Evolutionary conservation across 2,888 invertebrate species (phyloP).

Genomic region (Dicranocentrus wangi): DNA sequence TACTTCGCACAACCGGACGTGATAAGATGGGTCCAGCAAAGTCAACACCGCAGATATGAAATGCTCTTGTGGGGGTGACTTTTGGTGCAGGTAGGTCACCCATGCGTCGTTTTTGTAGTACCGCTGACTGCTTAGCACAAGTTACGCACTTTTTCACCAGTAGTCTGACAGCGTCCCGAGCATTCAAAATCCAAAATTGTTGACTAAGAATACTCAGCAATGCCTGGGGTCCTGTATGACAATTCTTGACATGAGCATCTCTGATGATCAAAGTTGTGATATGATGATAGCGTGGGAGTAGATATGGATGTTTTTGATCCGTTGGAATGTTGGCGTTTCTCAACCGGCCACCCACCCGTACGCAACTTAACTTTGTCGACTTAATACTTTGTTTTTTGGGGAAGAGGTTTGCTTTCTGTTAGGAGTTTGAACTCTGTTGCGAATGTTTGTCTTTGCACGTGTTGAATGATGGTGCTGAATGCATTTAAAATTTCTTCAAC

Average conservation of each 20-base stretch:
- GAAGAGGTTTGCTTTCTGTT: background rate
- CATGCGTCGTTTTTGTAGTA: slow-evolving; percentile 70
- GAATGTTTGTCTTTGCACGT: slow-evolving; percentile 8
- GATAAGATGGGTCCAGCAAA: slow-evolving; percentile 29
- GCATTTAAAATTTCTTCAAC: background rate
- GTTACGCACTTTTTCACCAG: background rate
- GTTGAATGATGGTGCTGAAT: background rate
- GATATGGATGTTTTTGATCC: slow-evolving; percentile 63
- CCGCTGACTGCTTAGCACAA: background rate
- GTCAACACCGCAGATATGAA: slow-evolving; percentile 66
- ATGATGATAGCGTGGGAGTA: slow-evolving; percentile 60
- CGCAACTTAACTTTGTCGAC: slow-evolving; percentile 47
- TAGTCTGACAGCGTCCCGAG: background rate
- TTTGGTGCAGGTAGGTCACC: slow-evolving; percentile 71
- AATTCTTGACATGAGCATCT: slow-evolving; percentile 49
- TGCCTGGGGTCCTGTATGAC: slow-evolving; percentile 57
- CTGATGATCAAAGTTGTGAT: slow-evolving; percentile 53
- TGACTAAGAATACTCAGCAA: slow-evolving; percentile 11
- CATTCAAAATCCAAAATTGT: background rate
- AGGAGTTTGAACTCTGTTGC: background rate
- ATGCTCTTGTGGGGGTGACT: slow-evolving; percentile 69
- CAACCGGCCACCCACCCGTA: slow-evolving; percentile 68
- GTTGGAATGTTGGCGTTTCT: slow-evolving; percentile 31
- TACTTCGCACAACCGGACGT: background rate
- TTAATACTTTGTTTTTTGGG: slow-evolving; percentile 1